Base-by-base conservation (phyloP, 37 sponge, comb jelly and placozoan genomes). In the Dysidea cf. avara region DNA sequence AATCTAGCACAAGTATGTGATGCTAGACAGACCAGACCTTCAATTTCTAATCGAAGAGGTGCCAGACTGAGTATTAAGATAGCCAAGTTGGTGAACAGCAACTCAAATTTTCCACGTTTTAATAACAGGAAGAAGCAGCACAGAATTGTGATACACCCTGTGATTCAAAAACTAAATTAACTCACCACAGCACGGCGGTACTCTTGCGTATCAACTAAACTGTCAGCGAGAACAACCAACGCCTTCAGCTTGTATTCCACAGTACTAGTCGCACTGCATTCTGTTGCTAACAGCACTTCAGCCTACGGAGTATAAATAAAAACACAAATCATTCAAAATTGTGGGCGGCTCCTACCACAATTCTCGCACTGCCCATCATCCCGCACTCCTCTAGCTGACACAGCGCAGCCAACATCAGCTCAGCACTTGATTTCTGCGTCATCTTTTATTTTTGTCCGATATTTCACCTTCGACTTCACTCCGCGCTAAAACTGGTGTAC, bases 121-220 rank as follows among this genome's bases (percentile, higher is more conserved):
- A n/a, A n/a, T n/a, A n/a, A n/a, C n/a, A n/a, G n/a, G n/a, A n/a
- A n/a, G n/a, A n/a, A n/a, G n/a, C n/a, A n/a, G n/a, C n/a, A n/a
- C n/a, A n/a, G n/a, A n/a, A n/a, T n/a, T n/a, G n/a, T n/a, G n/a
- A n/a, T n/a, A n/a, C n/a, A n/a, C n/a, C n/a, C n/a, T n/a, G n/a
- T n/a, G n/a, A n/a, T n/a, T n/a, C n/a, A n/a, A n/a, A n/a, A n/a
- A n/a, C n/a, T n/a, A n/a, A n/a, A 24, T 7, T 17, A 21, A 39
- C 80, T 28, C n/a, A 79, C 80, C 53, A 79, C n/a, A 17, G 80
- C 70, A 30, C 80, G 35, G 17, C 68, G 26, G 25, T 70, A 69
- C 69, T 79, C 70, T 33, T 43, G 51, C 53, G 61, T 62, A 40
- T 39, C 57, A 32, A 25, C 57, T 9, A 79, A 62, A 33, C 53